phyloP scores from a whole-genome alignment of 2,113 vertebrate genomes.

The Chionis minor region DNA sequence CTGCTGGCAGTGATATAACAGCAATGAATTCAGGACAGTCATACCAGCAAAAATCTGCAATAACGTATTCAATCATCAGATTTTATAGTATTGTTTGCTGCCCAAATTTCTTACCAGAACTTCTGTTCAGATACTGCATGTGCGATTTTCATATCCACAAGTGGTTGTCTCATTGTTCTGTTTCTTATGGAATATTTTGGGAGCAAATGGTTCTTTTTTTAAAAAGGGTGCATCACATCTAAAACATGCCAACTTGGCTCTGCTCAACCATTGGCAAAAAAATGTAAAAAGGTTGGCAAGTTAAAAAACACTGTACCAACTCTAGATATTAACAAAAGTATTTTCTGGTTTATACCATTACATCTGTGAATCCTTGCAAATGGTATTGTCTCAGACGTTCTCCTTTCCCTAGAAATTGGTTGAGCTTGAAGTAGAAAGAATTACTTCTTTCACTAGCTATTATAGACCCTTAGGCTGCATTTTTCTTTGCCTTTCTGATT shows the following conservation, averaged over 20 bases:
- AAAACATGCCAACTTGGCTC: background rate
- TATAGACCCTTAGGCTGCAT: background rate
- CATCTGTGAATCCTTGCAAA: background rate
- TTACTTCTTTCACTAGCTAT: background rate
- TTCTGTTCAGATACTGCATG: background rate
- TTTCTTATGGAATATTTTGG: background rate
- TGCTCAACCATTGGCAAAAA: background rate
- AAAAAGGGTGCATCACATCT: background rate
- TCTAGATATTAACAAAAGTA: background rate
- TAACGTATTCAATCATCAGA: background rate
- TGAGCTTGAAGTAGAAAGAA: background rate
- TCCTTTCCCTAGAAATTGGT: background rate
- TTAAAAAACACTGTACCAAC: background rate
- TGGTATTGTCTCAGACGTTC: background rate
- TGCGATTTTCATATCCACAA: background rate
- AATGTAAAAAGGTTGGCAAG: background rate
- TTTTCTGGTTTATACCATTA: background rate
- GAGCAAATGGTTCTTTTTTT: background rate
- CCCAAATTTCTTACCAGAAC: background rate
- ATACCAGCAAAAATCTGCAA: background rate
- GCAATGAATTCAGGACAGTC: background rate
- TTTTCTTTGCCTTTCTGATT: background rate
- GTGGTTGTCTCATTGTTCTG: background rate
- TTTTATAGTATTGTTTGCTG: background rate
- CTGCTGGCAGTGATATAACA: background rate